phyloP scores from a whole-genome alignment of 1,140 invertebrate genomes.

The Neuroterus valhalla region DNA sequence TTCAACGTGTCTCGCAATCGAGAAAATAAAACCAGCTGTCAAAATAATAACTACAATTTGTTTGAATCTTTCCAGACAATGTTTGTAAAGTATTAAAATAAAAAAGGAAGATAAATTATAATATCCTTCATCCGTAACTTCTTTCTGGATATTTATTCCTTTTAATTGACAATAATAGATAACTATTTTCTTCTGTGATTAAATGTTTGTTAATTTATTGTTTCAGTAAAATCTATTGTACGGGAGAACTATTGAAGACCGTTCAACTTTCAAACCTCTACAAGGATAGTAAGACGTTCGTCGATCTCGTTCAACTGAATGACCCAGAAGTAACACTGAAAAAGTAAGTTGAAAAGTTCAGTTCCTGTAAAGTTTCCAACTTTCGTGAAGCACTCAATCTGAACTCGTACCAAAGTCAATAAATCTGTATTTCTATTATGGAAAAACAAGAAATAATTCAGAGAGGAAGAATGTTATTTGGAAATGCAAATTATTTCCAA shows the following conservation, averaged over 20 bases:
- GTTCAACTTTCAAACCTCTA: conserved; percentile 87
- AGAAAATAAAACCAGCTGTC: no score
- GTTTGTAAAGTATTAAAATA: no score
- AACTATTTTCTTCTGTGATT: background rate
- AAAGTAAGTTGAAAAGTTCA: conserved; percentile 65
- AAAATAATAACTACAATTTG: no score
- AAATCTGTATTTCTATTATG: no score
- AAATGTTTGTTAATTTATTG: conserved; percentile 33
- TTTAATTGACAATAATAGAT: conserved; percentile 22
- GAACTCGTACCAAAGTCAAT: background rate
- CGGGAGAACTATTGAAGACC: conserved; percentile 85
- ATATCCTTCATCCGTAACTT: no score
- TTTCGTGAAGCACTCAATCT: conserved; percentile 5
- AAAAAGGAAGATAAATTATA: no score
- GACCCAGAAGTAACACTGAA: conserved; percentile 80
- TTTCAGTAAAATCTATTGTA: conserved; percentile 88
- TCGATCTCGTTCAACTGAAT: conserved; percentile 88
- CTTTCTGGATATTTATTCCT: background rate
- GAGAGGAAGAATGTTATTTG: no score
- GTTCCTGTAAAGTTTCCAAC: background rate
- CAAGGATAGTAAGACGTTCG: conserved; percentile 93
- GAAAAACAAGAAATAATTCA: no score
- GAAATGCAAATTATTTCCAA: background rate
- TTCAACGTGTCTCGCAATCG: no score
- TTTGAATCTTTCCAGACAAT: no score